Evolutionary conservation across 2,888 invertebrate species (phyloP).

Genomic region (Timema cristinae): DNA sequence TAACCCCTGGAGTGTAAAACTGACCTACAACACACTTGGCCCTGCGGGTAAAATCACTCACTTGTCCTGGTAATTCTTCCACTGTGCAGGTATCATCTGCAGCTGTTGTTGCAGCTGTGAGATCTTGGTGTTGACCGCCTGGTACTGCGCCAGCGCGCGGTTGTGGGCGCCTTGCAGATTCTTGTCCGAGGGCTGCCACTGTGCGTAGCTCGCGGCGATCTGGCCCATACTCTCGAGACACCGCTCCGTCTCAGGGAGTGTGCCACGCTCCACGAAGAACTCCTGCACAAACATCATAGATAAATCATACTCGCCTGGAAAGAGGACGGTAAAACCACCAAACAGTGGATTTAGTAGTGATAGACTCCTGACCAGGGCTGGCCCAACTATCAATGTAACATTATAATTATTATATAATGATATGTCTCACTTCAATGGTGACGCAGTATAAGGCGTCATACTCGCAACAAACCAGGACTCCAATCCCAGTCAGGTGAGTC

Average conservation of each 20-base stretch:
- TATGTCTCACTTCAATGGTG: no score
- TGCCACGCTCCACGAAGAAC: constrained; percentile 38
- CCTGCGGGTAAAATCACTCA: constrained; percentile 38
- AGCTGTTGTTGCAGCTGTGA: constrained; percentile 67
- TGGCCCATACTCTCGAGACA: constrained; percentile 74
- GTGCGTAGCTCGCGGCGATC: constrained; percentile 63
- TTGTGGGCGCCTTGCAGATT: constrained; percentile 59
- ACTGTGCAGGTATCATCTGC: constrained; percentile 85
- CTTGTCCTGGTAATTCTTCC: constrained; percentile 80
- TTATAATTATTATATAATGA: no score
- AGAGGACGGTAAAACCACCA: no score
- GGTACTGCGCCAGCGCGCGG: constrained; percentile 72
- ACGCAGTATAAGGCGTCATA: no score
- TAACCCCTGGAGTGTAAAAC: no score
- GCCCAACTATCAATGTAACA: no score
- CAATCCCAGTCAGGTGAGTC: no score
- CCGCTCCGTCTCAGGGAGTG: constrained; percentile 59
- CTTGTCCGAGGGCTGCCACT: constrained; percentile 63
- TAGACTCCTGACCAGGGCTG: no score
- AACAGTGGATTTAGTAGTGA: no score
- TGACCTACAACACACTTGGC: no score
- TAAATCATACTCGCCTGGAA: no score
- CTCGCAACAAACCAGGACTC: no score
- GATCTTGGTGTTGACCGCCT: constrained; percentile 63
- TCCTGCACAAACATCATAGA: constrained; percentile 37